Conservation (phyloP, 2,797 vertebrate species). For the Percopsis omiscomaycus region DNA sequence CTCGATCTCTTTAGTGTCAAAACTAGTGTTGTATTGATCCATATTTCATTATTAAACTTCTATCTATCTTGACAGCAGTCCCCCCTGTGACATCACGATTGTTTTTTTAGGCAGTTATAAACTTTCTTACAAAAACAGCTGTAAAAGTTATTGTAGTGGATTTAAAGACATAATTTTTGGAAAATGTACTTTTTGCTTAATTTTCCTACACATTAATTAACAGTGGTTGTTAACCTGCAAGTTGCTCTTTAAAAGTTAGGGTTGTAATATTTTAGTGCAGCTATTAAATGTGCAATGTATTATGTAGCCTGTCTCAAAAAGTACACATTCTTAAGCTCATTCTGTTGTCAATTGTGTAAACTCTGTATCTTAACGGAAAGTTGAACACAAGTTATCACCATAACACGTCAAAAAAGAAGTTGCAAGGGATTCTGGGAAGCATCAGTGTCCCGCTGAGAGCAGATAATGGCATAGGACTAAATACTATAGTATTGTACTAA, state of each 20-base stretch:
- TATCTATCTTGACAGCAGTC: too few species aligned
- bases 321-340: constrained; percentile 89
- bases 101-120: too few species aligned
- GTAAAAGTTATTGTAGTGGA: too few species aligned
- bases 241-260: constrained; percentile 59
- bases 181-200: too few species aligned
- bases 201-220: too few species aligned
- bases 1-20: too few species aligned
- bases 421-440: constrained; percentile 85
- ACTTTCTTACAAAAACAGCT: too few species aligned
- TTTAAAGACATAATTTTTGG: too few species aligned
- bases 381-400: constrained; percentile 87
- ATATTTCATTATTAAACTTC: too few species aligned
- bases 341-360: constrained; percentile 91
- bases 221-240: too few species aligned
- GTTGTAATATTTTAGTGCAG: constrained; percentile 88
- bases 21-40: too few species aligned
- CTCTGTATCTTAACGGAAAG: constrained; percentile 84
- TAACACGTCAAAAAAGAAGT: constrained; percentile 83
- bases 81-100: too few species aligned
- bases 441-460: constrained; percentile 83
- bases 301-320: constrained; percentile 85
- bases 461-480: constrained; percentile 84
- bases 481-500: constrained; percentile 79
- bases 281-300: constrained; percentile 96